phyloP scores from a whole-genome alignment of 2,888 invertebrate genomes.

The Tridacna crocea region DNA sequence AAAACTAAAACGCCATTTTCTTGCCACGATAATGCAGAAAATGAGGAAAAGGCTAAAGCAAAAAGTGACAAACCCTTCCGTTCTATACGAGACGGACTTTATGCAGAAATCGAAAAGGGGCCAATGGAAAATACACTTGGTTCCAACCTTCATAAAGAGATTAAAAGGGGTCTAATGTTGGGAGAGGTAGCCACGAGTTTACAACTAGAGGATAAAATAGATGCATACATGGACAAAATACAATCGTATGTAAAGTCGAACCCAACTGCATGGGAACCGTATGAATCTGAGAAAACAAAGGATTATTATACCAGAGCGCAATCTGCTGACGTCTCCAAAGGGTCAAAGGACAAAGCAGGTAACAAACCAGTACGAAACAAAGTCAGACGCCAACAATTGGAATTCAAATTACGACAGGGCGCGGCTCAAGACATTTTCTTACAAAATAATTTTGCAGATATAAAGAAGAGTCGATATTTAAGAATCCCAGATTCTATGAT shows the following conservation, averaged over 20 bases:
- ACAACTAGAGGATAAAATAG: constrained; percentile 69
- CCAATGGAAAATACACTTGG: constrained; percentile 71
- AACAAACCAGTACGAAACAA: constrained; percentile 47
- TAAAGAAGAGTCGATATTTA: constrained; percentile 79
- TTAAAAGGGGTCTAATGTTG: constrained; percentile 73
- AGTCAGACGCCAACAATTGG: constrained; percentile 34
- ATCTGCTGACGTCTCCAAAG: background rate
- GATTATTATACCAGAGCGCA: background rate
- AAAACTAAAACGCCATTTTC: constrained; percentile 66
- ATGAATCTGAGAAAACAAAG: background rate
- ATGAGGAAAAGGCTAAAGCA: constrained; percentile 58
- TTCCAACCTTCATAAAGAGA: constrained; percentile 72
- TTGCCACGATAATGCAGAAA: constrained; percentile 64
- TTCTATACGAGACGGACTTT: constrained; percentile 45
- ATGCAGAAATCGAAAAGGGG: constrained; percentile 54
- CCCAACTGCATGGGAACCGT: constrained; percentile 34
- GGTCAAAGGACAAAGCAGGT: constrained; percentile 34
- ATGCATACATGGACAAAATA: constrained; percentile 68
- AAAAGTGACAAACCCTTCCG: constrained; percentile 49
- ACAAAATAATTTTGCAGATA: constrained; percentile 48
- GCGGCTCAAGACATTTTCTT: constrained; percentile 27
- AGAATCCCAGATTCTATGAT: constrained; percentile 71
- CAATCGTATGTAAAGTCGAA: constrained; percentile 67
- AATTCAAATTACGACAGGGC: constrained; percentile 30
- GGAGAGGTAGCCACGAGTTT: constrained; percentile 68